Evolutionary conservation across 2,888 invertebrate species (phyloP), one percentile per base, ranked within the genome.

Genomic region (Acronicta alni): DNA sequence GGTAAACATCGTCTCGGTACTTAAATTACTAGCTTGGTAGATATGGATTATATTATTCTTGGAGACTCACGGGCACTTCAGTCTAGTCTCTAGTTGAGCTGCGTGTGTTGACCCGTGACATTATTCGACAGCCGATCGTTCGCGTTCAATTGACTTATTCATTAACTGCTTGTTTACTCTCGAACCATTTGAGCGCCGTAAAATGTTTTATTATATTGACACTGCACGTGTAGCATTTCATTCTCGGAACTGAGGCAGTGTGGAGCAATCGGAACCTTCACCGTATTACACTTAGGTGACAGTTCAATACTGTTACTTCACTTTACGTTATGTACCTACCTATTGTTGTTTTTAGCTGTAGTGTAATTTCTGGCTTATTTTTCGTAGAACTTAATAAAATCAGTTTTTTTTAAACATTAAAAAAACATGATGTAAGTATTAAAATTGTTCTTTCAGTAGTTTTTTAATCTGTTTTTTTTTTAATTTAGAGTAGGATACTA

Each of bases 241-340:
- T 18, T 14, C 16, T 39, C 15, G 9, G n/a, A n/a, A 18, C 37
- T 8, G 9, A 9, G 16, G 30, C 39, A 20, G n/a, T 15, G n/a
- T 30, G 38, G 41, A 35, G 35, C 23, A 35, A n/a, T 8, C 14
- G 35, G 35, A 26, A 26, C 56, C 67, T 51, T 61, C 57, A 47
- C 54, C 61, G 42, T 45, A 17, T 60, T 52, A 61, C 61, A 67
- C 61, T 12, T 10, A 46, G 48, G 61, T 57, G 67, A 46, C 56
- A 57, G 52, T 47, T 54, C 37, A 6, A 30, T 14, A 15, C 14
- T 10, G 23, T 32, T 23, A 30, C 35, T 30, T 14, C 18, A 20
- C 26, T 30, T n/a, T 5, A 10, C 26, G 26, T 26, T 1, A n/a
- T n/a, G n/a, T n/a, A n/a, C n/a, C n/a, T n/a, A n/a, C n/a, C n/a